A percentile compares a stretch with the other conserved stretches of the same genome.
phyloP scores from a whole-genome alignment of 2,113 vertebrate species.

The Vidua chalybeata region DNA sequence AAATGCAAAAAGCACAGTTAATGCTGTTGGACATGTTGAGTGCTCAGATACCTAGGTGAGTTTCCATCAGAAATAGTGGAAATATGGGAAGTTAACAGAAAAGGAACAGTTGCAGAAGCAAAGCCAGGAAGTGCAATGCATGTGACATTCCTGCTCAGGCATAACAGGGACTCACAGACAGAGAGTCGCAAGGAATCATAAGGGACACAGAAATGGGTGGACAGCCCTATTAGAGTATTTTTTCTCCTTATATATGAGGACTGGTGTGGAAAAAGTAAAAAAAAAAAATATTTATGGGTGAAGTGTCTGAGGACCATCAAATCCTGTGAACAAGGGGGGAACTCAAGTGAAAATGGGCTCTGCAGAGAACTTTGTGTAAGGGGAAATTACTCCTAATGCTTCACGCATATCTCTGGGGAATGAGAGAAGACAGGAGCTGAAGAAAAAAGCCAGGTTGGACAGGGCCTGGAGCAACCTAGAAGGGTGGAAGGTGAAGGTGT shows the following conservation, averaged over 20 bases:
- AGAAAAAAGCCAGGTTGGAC: background rate
- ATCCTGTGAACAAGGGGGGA: background rate
- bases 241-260: background rate
- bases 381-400: background rate
- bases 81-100: background rate
- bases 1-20: background rate
- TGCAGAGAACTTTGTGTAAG: background rate
- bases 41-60: rapidly evolving
- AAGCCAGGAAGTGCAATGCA: background rate
- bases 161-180: background rate
- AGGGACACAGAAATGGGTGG: background rate
- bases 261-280: background rate
- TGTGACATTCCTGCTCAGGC: background rate
- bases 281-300: background rate
- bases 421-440: background rate
- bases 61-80: background rate
- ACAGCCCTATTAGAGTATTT: background rate
- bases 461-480: background rate
- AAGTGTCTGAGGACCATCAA: background rate
- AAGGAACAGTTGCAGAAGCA: background rate
- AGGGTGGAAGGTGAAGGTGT: background rate
- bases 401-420: rapidly evolving
- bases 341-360: background rate
- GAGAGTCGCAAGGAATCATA: background rate
- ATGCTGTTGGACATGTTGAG: background rate